phyloP scores from a whole-genome alignment of 2,113 vertebrate genomes.

The Azemiops feae region DNA sequence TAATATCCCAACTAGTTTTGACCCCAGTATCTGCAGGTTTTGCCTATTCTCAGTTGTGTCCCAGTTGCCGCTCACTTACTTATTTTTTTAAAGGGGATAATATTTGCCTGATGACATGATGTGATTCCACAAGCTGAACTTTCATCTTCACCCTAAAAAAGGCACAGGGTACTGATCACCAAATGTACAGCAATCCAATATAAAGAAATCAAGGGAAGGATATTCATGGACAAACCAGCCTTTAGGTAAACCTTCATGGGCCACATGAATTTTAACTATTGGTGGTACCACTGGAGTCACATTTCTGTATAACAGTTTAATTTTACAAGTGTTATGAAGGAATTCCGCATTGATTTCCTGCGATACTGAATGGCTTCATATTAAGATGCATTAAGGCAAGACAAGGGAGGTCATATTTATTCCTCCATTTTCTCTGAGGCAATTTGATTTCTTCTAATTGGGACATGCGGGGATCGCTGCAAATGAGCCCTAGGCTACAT shows the following conservation, averaged over 20 bases:
- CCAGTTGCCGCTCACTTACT: neutral
- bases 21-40: neutral
- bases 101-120: neutral
- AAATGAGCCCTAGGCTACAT: constrained; percentile 37
- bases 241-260: neutral
- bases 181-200: neutral
- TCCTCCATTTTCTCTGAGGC: constrained; percentile 57
- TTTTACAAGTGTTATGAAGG: constrained; percentile 40
- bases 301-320: constrained; percentile 27
- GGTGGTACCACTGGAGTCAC: neutral
- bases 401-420: constrained; percentile 50
- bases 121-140: neutral
- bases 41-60: neutral
- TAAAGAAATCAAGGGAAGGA: neutral
- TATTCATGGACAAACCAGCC: neutral
- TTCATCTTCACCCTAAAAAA: neutral
- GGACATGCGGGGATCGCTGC: constrained; percentile 29
- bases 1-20: neutral
- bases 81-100: neutral
- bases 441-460: constrained; percentile 58
- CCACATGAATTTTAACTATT: neutral
- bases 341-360: constrained; percentile 49
- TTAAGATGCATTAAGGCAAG: constrained; percentile 52
- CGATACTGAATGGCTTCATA: constrained; percentile 34
- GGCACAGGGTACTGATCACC: neutral